phyloP scores from a whole-genome alignment of 2,113 vertebrate species.

The Vombatus ursinus region DNA sequence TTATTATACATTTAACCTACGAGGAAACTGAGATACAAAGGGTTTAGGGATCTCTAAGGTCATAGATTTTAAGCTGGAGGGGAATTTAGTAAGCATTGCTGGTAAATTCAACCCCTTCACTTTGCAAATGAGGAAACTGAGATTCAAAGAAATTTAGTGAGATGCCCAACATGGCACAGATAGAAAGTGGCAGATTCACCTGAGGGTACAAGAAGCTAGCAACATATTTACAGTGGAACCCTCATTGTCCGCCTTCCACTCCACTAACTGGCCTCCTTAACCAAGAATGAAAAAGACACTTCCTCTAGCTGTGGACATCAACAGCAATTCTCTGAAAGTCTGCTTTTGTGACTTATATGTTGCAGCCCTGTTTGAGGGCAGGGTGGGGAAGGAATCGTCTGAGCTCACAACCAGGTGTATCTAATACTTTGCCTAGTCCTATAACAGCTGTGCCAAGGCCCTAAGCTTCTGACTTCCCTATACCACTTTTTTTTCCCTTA shows the following conservation, averaged over 20 bases:
- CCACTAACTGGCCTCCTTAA: neutral
- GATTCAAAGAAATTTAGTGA: neutral
- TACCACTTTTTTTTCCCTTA: neutral
- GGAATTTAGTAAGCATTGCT: neutral
- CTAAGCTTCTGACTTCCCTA: neutral
- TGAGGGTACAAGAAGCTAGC: neutral
- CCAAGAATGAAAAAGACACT: neutral
- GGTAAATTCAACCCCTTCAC: neutral
- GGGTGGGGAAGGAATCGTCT: neutral
- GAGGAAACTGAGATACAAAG: neutral
- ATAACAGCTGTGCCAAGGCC: neutral
- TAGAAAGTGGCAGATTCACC: neutral
- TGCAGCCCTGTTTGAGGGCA: neutral
- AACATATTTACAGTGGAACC: neutral
- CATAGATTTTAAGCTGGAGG: neutral
- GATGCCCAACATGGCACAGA: neutral
- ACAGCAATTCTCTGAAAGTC: neutral
- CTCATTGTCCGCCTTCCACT: neutral
- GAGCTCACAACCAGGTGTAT: neutral
- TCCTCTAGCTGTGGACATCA: neutral
- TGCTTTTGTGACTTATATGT: neutral
- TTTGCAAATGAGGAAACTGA: neutral
- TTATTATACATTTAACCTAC: constrained; percentile 11
- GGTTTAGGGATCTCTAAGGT: neutral
- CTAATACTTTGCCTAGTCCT: neutral